These are phyloP conservation scores for Brachyrhaphis roseni DNA, from an alignment of 2,797 vertebrate genomes.

Conservation along the genomic window DNA sequence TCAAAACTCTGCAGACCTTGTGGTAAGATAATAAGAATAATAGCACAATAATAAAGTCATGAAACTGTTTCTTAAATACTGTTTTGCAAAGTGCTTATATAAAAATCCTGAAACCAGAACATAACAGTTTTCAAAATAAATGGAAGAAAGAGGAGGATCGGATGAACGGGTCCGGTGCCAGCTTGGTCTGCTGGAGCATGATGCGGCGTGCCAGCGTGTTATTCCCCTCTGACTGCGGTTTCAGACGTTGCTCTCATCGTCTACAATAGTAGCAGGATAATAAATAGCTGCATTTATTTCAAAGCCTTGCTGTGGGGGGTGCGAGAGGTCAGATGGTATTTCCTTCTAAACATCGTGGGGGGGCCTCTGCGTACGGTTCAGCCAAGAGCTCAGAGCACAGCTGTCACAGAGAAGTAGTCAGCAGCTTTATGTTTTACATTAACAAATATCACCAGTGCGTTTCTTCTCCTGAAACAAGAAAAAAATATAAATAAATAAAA, in stretches of 20 bases:
- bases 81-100: conserved; percentile 28
- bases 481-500: neutral
- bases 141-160: conserved; percentile 21
- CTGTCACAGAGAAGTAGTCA: conserved; percentile 48
- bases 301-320: conserved; percentile 36
- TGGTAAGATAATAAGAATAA: conserved; percentile 35
- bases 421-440: conserved; percentile 38
- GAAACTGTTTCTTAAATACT: conserved; percentile 23
- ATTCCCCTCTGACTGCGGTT: conserved; percentile 45
- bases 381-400: conserved; percentile 42
- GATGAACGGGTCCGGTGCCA: conserved; percentile 31
- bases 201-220: conserved; percentile 43
- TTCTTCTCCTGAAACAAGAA: neutral
- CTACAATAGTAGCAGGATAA: conserved; percentile 46
- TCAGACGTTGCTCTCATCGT: conserved; percentile 40
- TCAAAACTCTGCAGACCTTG: conserved; percentile 17
- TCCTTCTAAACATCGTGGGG: conserved; percentile 59
- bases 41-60: conserved; percentile 28
- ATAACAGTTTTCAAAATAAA: conserved; percentile 52
- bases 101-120: conserved; percentile 16
- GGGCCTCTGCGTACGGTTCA: conserved; percentile 52
- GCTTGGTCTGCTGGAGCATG: conserved; percentile 27
- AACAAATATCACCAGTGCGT: conserved; percentile 1
- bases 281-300: conserved; percentile 60
- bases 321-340: conserved; percentile 61